These are phyloP conservation scores for Chymomyza fuscimana DNA, from an alignment of 2,888 invertebrate genomes.

Conservation along the genomic window DNA sequence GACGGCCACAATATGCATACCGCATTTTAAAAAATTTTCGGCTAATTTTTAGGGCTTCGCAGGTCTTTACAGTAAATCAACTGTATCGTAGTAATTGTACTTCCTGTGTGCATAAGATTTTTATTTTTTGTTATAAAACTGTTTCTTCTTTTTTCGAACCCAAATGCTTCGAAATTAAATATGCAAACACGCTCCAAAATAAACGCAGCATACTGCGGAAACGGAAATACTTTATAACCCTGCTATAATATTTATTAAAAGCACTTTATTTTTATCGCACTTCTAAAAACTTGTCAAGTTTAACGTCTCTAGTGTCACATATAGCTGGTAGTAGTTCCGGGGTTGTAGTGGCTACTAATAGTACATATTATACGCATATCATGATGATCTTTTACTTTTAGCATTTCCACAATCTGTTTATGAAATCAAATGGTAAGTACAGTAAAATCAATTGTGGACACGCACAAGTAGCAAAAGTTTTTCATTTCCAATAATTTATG, in stretches of 20 bases:
- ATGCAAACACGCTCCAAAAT: background rate
- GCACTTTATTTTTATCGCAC: background rate
- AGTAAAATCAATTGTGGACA: no score
- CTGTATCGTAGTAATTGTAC: no score
- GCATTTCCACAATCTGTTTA: background rate
- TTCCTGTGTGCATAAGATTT: no score
- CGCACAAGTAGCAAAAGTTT: background rate
- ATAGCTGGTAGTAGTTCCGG: background rate
- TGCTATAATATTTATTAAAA: background rate
- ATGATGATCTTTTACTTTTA: background rate
- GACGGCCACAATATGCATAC: no score
- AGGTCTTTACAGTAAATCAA: no score
- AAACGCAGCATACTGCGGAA: background rate
- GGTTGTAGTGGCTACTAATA: background rate
- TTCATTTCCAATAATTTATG: background rate
- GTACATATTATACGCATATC: no score
- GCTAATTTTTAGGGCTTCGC: no score
- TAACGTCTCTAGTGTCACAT: background rate
- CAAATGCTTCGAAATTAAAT: background rate
- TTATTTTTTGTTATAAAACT: no score
- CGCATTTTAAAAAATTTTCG: no score
- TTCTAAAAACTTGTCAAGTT: background rate
- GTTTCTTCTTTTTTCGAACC: no score
- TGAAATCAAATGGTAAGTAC: background rate
- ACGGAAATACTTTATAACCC: background rate